Evolutionary conservation across 2,113 vertebrate species (phyloP), one percentile per base, ranked within the genome.

Genomic region (Eonycteris spelaea): DNA sequence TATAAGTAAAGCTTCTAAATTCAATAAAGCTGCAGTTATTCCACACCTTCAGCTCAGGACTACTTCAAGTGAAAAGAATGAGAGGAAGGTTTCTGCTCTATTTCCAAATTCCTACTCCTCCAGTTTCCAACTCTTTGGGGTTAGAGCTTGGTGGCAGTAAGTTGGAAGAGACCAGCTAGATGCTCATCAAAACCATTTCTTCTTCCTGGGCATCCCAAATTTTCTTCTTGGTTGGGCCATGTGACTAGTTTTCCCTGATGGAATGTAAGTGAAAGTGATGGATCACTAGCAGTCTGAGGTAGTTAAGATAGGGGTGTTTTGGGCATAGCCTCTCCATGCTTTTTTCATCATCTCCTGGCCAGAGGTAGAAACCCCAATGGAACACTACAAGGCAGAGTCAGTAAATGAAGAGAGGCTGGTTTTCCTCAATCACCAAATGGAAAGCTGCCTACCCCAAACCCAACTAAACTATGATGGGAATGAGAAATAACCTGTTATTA

Each of bases 1-100:
- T 45, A 70, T 59, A 61, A 74, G 15, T n/a, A 91, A 85, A 63
- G 57, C 48, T 85, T 95, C 16, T 33, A 91, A 88, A 96, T 59
- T 84, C 13, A 19, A 88, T 91, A 68, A 68, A 85, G 11, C 70
- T 94, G 70, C 22, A 43, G 8, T 59, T 35, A 38, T 22, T 35
- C 22, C 21, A 10, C n/a, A 22, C 18, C 26, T 75, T 86, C 61
- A 85, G 22, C 7, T 67, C 11, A 55, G 22, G 24, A 63, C 2
- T n/a, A 15, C 30, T 38, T 51, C 55, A 83, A 83, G 51, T 84
- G 16, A 21, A 61, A 86, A 88, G 22, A 87, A 63, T 13, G 7
- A 86, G 16, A 10, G 45, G 51, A 12, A 75, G 10, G 26, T 59
- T 77, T 90, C 40, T 74, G 2, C 6, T 95, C 15, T 67, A 4